phyloP scores from a whole-genome alignment of 2,888 invertebrate genomes.

The Andrena haemorrhoa region DNA sequence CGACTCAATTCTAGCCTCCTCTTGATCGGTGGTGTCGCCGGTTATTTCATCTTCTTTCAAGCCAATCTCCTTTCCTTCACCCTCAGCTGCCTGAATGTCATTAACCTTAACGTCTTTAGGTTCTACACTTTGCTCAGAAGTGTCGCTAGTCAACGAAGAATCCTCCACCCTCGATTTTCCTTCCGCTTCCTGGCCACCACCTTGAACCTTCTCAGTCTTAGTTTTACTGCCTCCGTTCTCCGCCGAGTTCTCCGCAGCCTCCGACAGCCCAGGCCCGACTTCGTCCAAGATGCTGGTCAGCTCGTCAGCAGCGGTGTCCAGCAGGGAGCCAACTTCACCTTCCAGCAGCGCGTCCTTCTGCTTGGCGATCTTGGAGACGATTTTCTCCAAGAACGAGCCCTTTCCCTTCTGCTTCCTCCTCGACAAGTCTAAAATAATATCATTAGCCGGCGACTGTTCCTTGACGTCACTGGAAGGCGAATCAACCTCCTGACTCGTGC shows the following conservation, averaged over 20 bases:
- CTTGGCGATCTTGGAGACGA: conserved; percentile 83
- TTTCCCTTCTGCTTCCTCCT: conserved; percentile 81
- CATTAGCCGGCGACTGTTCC: conserved; percentile 71
- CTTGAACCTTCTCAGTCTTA: background rate
- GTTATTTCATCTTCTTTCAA: background rate
- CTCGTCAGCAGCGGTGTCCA: conserved; percentile 77
- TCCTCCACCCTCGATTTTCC: background rate
- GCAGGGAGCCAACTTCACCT: conserved; percentile 75
- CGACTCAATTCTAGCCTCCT: background rate
- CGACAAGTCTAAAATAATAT: conserved; percentile 82
- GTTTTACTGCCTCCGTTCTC: background rate
- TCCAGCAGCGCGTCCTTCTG: conserved; percentile 81
- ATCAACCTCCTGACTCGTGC: conserved; percentile 11
- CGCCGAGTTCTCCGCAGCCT: conserved; percentile 30
- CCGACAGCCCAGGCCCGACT: conserved; percentile 63
- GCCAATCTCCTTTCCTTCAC: background rate
- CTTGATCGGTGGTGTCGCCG: background rate
- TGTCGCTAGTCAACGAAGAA: background rate
- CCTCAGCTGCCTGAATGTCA: background rate
- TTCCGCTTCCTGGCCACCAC: background rate
- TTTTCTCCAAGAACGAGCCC: conserved; percentile 83
- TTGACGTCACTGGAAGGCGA: background rate
- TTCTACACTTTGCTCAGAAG: background rate
- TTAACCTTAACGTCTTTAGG: background rate
- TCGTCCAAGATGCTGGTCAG: conserved; percentile 76